These are phyloP conservation scores for Cepphus grylle DNA, from an alignment of 2,113 vertebrate genomes.

Conservation along the genomic window DNA sequence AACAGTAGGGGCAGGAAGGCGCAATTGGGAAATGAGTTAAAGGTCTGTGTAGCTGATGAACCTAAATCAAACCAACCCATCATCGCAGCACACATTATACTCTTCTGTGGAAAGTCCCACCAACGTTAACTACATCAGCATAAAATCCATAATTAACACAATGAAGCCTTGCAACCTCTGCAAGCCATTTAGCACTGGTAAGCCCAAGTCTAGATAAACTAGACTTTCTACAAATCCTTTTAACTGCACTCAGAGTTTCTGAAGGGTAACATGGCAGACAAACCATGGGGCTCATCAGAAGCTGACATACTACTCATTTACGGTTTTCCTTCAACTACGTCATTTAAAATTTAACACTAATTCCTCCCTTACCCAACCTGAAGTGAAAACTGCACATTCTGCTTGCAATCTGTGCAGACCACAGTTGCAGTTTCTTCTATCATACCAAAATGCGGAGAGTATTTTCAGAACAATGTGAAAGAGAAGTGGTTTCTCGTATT, in stretches of 20 bases:
- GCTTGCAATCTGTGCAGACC: neutral
- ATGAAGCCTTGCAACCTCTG: neutral
- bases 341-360: neutral
- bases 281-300: neutral
- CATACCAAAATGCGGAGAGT: neutral
- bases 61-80: neutral
- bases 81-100: neutral
- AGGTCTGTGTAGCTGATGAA: neutral
- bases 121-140: neutral
- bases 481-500: neutral
- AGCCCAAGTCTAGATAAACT: neutral
- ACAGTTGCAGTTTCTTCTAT: neutral
- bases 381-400: neutral
- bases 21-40: neutral
- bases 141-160: neutral
- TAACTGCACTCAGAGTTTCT: neutral
- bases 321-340: neutral
- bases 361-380: neutral
- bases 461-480: neutral
- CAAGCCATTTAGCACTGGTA: neutral
- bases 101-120: neutral
- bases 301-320: neutral
- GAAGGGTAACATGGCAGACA: neutral
- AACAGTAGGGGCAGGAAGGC: neutral
- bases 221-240: neutral